Conservation (phyloP, 2,113 vertebrate genomes). For the Lutjanus erythropterus region DNA sequence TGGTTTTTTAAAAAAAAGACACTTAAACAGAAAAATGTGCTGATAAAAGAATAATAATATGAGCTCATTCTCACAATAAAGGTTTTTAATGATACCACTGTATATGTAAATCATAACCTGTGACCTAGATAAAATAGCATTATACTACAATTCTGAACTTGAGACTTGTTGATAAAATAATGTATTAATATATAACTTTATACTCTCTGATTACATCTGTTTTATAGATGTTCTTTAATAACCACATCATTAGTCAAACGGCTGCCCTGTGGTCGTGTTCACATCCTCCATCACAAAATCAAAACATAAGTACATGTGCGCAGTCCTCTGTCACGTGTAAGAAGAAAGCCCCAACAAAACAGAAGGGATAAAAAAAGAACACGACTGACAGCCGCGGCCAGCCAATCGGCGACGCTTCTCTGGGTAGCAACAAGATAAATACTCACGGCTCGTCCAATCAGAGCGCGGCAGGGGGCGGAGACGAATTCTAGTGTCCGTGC, state of each 20-base stretch:
- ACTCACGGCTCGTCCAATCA: slow-evolving; percentile 74
- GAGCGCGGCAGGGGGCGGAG: slow-evolving; percentile 44
- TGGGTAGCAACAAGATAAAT: slow-evolving; percentile 82
- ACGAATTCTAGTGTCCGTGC: slow-evolving; percentile 13
- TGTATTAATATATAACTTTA: not conserved
- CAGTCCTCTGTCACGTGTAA: slow-evolving; percentile 80
- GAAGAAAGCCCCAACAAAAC: slow-evolving; percentile 73
- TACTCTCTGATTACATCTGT: not conserved
- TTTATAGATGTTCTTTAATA: not conserved
- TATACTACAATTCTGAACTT: not conserved
- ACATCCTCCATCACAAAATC: slow-evolving; percentile 73
- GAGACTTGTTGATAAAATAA: not conserved
- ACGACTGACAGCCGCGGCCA: slow-evolving; percentile 48
- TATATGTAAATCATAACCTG: not conserved
- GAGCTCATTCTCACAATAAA: too few relatives aligned
- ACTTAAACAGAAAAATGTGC: not conserved
- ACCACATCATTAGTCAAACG: not conserved
- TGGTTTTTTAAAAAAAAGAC: too few relatives aligned
- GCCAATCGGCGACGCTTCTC: slow-evolving; percentile 73
- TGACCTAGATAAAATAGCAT: slow-evolving; percentile 6
- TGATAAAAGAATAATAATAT: too few relatives aligned
- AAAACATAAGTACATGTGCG: slow-evolving; percentile 85
- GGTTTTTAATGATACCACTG: not conserved
- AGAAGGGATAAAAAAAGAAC: slow-evolving; percentile 28
- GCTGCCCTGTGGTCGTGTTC: not conserved